A percentile compares a stretch with the other conserved stretches of the same genome.
phyloP scores from a whole-genome alignment of 2,113 vertebrate species.

The Piaya cayana region DNA sequence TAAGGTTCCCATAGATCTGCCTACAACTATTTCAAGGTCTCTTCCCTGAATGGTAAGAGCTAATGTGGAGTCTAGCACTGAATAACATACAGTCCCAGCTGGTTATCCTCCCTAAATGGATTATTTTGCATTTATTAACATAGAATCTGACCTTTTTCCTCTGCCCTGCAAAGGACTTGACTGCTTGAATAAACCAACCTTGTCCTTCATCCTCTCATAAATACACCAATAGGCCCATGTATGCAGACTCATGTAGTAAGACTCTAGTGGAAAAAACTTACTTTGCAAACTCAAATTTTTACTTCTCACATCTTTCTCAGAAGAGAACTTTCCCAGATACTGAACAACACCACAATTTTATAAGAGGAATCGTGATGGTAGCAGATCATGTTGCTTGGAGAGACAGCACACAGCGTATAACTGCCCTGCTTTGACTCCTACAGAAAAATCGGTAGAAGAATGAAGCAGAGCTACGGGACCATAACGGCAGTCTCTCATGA shows the following conservation, averaged over 20 bases:
- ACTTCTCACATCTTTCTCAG: background rate
- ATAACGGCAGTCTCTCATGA: background rate
- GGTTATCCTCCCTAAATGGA: background rate
- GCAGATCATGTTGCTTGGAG: background rate
- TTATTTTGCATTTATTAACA: background rate
- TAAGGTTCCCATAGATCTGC: background rate
- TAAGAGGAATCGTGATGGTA: background rate
- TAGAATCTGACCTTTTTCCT: background rate
- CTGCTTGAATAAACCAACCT: background rate
- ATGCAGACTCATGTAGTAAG: background rate
- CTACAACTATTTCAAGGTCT: background rate
- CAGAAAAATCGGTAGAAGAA: background rate
- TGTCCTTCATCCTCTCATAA: background rate
- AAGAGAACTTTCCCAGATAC: background rate
- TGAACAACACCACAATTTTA: background rate
- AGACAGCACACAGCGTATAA: background rate
- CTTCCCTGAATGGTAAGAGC: background rate
- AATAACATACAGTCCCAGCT: background rate
- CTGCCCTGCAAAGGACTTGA: background rate
- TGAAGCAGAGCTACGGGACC: background rate
- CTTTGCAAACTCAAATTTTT: background rate
- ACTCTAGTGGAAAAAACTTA: background rate
- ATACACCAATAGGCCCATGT: background rate
- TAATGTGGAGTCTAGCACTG: background rate
- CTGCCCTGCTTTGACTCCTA: accelerated